A percentile compares a stretch with the other conserved stretches of the same genome.
Conservation (phyloP, 2,888 invertebrate species). For the Philopedon plagiatum region DNA sequence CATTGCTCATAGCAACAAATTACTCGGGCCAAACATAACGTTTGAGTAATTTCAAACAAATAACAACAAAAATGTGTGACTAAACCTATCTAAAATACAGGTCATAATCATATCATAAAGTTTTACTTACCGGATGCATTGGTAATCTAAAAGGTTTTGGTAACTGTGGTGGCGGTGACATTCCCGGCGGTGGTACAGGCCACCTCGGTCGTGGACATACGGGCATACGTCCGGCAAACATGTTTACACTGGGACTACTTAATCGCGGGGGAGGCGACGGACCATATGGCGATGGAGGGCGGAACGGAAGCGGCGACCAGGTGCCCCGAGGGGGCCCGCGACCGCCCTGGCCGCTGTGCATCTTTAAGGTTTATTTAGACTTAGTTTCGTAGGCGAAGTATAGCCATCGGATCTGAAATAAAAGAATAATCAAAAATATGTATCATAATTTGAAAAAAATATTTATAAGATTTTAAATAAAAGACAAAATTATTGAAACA, state of each 20-base stretch:
- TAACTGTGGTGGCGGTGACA: conserved; percentile 68
- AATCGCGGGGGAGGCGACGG: conserved; percentile 82
- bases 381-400: conserved; percentile 39
- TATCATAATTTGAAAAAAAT: no score
- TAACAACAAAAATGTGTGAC: no score
- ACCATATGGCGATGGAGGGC: conserved; percentile 83
- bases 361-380: conserved; percentile 57
- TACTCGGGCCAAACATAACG: no score
- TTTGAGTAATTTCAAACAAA: no score
- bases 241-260: conserved; percentile 66
- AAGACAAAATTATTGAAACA: no score
- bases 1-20: no score
- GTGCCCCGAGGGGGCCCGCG: conserved; percentile 66
- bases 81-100: no score
- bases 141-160: conserved; percentile 67
- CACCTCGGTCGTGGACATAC: conserved; percentile 79
- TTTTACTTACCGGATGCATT: conserved; percentile 66
- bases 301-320: conserved; percentile 77
- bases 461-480: no score
- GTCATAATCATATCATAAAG: neutral
- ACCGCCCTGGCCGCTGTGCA: conserved; percentile 65
- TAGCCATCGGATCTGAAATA: conserved; percentile 58
- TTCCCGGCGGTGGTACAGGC: conserved; percentile 71
- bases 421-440: conserved; percentile 35
- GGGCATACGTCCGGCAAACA: conserved; percentile 68